Percentiles rank a stretch among this genome's conserved stretches.
phyloP scores from a whole-genome alignment of 2,113 vertebrate genomes.

The Erythrocercus mccallii region DNA sequence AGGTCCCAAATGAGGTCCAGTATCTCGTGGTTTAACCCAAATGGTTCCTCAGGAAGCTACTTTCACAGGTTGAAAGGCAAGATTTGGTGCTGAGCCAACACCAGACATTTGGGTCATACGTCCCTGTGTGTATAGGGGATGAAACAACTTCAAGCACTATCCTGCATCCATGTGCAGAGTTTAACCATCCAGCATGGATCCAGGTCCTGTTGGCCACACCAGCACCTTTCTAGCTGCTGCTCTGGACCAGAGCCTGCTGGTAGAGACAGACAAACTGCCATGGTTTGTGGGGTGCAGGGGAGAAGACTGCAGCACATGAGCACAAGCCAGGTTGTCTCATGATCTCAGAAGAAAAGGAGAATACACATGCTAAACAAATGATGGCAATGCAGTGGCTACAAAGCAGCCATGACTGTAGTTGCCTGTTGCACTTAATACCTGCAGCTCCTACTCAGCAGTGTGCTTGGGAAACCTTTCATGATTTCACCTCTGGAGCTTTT shows the following conservation, averaged over 20 bases:
- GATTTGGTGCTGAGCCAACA: not conserved
- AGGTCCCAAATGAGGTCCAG: not conserved
- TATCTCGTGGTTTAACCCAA: not conserved
- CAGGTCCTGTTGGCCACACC: not conserved
- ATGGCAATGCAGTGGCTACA: not conserved
- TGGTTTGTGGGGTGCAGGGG: not conserved
- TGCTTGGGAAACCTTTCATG: not conserved
- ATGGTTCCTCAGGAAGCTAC: not conserved
- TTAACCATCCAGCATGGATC: not conserved
- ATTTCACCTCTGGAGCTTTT: not conserved
- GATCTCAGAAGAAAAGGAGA: not conserved
- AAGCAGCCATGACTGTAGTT: not conserved
- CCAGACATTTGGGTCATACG: rapidly evolving
- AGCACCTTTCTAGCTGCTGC: not conserved
- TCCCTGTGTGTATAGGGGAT: not conserved
- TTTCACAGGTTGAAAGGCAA: not conserved
- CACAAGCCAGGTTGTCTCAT: not conserved
- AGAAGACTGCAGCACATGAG: not conserved
- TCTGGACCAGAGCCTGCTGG: not conserved
- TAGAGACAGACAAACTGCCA: not conserved
- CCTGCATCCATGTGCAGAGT: not conserved
- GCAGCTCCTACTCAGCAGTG: not conserved
- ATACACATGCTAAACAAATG: not conserved
- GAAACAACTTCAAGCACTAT: not conserved
- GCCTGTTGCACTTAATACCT: not conserved